Conservation (phyloP, 2,113 vertebrate genomes). For the Toxotes jaculatrix region DNA sequence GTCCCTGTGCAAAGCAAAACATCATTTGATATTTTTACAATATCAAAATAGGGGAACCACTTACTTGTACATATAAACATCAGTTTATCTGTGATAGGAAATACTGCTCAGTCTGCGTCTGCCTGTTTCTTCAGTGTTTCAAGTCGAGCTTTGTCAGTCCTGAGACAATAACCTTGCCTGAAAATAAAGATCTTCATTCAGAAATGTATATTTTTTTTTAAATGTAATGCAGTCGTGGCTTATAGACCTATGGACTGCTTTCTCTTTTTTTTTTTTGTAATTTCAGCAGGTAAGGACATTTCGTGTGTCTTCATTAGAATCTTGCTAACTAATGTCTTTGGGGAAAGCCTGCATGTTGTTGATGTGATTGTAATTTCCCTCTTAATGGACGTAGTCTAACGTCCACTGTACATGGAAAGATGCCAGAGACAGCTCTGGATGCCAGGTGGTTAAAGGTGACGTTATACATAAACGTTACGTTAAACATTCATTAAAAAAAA, state of each 20-base stretch:
- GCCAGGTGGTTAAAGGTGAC: slow-evolving; percentile 39
- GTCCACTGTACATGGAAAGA: slow-evolving; percentile 12
- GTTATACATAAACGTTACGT: too few relatives aligned
- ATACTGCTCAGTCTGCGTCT: not conserved
- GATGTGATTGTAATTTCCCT: slow-evolving; percentile 1
- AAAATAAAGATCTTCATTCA: too few relatives aligned
- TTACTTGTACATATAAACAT: not conserved
- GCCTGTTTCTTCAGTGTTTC: slow-evolving; percentile 1
- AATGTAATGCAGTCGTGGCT: not conserved
- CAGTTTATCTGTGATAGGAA: not conserved
- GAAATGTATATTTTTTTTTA: not conserved
- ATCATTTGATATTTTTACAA: slow-evolving; percentile 21
- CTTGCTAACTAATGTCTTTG: not conserved
- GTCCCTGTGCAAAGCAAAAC: not conserved
- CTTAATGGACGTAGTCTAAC: slow-evolving; percentile 11
- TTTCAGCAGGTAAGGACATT: not conserved
- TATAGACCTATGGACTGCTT: too few relatives aligned
- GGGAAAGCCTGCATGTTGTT: not conserved
- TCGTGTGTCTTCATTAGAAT: not conserved
- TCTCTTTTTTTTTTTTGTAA: not conserved
- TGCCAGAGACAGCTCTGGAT: slow-evolving; percentile 2
- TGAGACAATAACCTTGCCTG: not conserved
- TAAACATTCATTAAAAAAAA: not conserved
- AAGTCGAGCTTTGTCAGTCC: slow-evolving; percentile 16
- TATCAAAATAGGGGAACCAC: not conserved